These are phyloP conservation scores for Gonatopus flavifemur DNA, from an alignment of 1,140 invertebrate genomes.

Conservation along the genomic window DNA sequence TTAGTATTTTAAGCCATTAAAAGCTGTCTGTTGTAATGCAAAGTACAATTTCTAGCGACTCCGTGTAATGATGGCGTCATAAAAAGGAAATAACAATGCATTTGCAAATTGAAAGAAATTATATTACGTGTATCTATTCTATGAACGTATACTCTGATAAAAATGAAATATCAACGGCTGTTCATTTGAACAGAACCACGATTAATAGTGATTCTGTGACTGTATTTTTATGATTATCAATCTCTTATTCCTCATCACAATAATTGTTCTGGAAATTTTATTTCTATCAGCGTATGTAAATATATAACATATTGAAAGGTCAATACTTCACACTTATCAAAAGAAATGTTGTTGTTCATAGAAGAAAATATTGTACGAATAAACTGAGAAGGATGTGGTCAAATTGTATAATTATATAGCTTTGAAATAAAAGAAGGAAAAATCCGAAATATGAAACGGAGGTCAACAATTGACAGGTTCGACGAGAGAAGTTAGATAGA, in stretches of 20 bases:
- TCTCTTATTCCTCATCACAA: constrained; percentile 6
- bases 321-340: constrained; percentile 51
- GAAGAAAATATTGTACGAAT: constrained; percentile 43
- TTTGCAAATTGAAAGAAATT: constrained; percentile 21
- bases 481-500: no score
- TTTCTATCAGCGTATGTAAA: constrained; percentile 29
- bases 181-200: not conserved
- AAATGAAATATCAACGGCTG: not conserved
- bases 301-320: constrained; percentile 24
- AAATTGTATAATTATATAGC: constrained; percentile 47
- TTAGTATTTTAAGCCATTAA: no score
- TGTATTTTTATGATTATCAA: no score
- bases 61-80: constrained; percentile 15
- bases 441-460: no score
- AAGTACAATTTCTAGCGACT: constrained; percentile 27
- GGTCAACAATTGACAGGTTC: no score
- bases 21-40: constrained; percentile 23
- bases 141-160: constrained; percentile 14
- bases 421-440: constrained; percentile 41
- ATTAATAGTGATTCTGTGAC: no score
- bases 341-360: constrained; percentile 52
- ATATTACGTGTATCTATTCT: constrained; percentile 29
- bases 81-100: constrained; percentile 21
- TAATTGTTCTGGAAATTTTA: constrained; percentile 2
- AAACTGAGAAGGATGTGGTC: constrained; percentile 46